Evolutionary conservation across 2,888 invertebrate genomes (phyloP), one percentile per base, ranked within the genome.

Genomic region (Helicoverpa assulta): DNA sequence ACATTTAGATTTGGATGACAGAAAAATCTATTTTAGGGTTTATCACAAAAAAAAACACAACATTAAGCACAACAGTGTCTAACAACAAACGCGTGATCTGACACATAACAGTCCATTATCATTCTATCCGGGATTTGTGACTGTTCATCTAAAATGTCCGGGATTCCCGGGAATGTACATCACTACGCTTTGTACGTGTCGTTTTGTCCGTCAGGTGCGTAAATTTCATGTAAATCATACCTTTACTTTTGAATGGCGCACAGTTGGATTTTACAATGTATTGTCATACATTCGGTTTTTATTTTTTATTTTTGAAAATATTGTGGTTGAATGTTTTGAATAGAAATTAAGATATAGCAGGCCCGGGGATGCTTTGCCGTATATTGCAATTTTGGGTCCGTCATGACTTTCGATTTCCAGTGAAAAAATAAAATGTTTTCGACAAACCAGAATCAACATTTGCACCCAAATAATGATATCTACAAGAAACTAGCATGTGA

Each of bases 181-280:
- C 72, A 70, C 81, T 80, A 65, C 58, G 51, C 26, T 18, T 21
- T 69, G 50, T 51, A 60, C 53, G 52, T 66, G 58, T 59, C 73
- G 63, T 67, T 68, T 63, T 33, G 62, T 47, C 62, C 64, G 73
- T 65, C 83, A 81, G 72, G 58, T 72, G 72, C 62, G 70, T 75
- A 70, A 67, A 75, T 78, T 78, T 65, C 65, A 67, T 73, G 69
- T 74, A 73, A 74, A 83, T 81, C 72, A 81, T 70, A 76, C 73
- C 70, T 69, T 76, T 59, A 64, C 70, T 73, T 66, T 62, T 61
- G 61, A 73, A 73, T 64, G 26, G 59, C 19, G 8, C 40, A 43
- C 62, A 60, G 53, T 69, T 51, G 65, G 29, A 58, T 58, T 80
- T 61, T 29, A 60, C 47, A 77, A 66, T 67, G 63, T 47, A 62